Percentiles rank a stretch among this genome's conserved stretches.
These are phyloP conservation scores for Stegana nigrithorax DNA, from an alignment of 2,888 invertebrate species.

Conservation along the genomic window DNA sequence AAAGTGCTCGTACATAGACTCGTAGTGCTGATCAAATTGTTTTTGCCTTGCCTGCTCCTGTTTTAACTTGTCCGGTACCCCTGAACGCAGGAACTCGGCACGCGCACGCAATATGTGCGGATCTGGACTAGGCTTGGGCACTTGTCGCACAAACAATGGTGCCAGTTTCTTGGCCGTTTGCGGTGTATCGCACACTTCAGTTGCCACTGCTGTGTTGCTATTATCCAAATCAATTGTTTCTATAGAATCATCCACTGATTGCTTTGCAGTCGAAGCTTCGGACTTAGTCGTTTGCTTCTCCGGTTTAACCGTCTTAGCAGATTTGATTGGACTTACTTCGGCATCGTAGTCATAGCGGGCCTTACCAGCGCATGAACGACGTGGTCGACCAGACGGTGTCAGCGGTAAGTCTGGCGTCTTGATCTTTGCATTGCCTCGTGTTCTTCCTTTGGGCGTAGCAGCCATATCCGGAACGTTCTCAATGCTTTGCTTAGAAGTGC, in stretches of 20 bases:
- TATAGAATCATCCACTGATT: slow-evolving; percentile 20
- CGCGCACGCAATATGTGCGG: slow-evolving; percentile 74
- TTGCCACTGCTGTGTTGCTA: slow-evolving; percentile 42
- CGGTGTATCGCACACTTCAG: too few relatives aligned
- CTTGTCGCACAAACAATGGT: slow-evolving; percentile 75
- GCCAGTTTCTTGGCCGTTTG: slow-evolving; percentile 73
- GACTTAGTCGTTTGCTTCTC: neutral
- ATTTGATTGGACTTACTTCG: slow-evolving; percentile 50
- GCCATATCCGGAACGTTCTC: slow-evolving; percentile 10
- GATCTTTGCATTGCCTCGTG: slow-evolving; percentile 23
- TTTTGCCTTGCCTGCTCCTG: slow-evolving; percentile 71
- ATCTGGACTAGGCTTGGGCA: slow-evolving; percentile 73
- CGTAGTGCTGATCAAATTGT: slow-evolving; percentile 62
- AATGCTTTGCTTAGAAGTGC: neutral
- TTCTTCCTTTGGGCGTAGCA: slow-evolving; percentile 38
- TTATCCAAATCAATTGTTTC: slow-evolving; percentile 58
- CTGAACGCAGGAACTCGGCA: slow-evolving; percentile 78
- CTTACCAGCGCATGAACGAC: slow-evolving; percentile 61
- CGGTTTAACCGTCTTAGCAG: slow-evolving; percentile 17
- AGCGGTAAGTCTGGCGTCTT: slow-evolving; percentile 1
- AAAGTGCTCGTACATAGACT: slow-evolving; percentile 70
- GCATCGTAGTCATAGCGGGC: slow-evolving; percentile 63
- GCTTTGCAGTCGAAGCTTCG: slow-evolving; percentile 7
- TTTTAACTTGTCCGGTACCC: slow-evolving; percentile 76
- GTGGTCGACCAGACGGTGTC: slow-evolving; percentile 54